Percentiles rank a stretch among this genome's conserved stretches.
Conservation (phyloP, 2,888 invertebrate genomes). For the Eurytoma californica region DNA sequence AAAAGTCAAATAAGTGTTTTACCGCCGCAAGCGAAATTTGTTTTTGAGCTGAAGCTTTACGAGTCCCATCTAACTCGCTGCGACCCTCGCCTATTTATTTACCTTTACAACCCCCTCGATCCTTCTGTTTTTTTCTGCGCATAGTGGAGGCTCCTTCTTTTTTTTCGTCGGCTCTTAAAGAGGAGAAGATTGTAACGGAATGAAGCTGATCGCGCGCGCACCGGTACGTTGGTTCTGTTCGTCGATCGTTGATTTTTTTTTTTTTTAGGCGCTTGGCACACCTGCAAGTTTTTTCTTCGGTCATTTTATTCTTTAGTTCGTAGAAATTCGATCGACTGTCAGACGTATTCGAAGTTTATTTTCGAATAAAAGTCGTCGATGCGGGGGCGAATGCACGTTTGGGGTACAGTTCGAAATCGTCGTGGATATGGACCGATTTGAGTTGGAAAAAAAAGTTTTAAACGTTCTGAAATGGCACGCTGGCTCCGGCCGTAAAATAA, state of each 20-base stretch:
- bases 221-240: background rate
- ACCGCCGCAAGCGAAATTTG: slow-evolving; percentile 60
- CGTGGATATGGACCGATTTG: no score
- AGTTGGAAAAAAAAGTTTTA: no score
- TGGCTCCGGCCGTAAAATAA: no score
- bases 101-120: background rate
- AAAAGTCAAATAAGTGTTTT: slow-evolving; percentile 65
- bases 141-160: background rate
- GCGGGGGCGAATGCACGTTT: background rate
- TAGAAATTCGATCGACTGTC: slow-evolving; percentile 1
- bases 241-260: slow-evolving; percentile 36
- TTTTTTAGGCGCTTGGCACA: background rate
- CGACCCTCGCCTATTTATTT: slow-evolving; percentile 29
- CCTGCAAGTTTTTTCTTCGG: no score
- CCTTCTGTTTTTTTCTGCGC: background rate
- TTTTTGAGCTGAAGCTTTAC: slow-evolving; percentile 57
- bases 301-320: no score
- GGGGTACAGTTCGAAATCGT: no score
- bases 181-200: no score
- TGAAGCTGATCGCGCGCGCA: background rate
- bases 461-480: no score
- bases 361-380: background rate
- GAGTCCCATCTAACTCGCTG: slow-evolving; percentile 8
- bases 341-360: background rate
- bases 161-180: background rate